Base-by-base conservation (phyloP, 2,113 vertebrate species). In the Cacatua alba region DNA sequence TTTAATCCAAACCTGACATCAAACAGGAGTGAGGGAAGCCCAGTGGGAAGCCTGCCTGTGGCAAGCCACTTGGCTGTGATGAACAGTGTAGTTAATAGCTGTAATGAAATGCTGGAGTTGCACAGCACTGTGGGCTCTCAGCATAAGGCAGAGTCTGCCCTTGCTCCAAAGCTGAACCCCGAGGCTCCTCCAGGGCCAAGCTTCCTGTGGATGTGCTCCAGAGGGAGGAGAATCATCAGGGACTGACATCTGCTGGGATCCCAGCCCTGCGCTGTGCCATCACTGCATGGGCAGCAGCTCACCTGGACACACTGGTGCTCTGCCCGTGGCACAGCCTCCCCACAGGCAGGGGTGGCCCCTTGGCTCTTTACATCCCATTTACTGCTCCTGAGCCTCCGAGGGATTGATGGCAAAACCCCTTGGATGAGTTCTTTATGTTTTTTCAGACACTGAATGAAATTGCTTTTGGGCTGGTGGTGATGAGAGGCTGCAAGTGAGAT, bases 311-410 rank as follows among this genome's bases (percentile, higher is more conserved):
- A 23, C 21, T 23, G 0, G 0, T 44, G 60, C 78, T 78, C 44
- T 9, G 2, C 1, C 29, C 29, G 17, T 16, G 68, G 44, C 72
- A 49, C 33, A 86, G 44, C 85, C 19, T 70, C 35, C 33, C 24
- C 0, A 0, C 0, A 9, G 31, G 87, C 11, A 1, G 35, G 69
- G 29, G 26, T 0, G 2, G 52, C 19, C 63, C 35, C 57, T 21
- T 1, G 2, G 76, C 64, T 74, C 31, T 2, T 57, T 1, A 0
- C n/a, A 28, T 78, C 74, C 72, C 43, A 12, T 59, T 57, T 37
- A 29, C 18, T 0, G 0, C 53, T 63, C 46, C 7, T 2, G 33
- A 88, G 31, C 37, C 60, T 59, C 55, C 0, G 0, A 82, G 39
- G 43, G 13, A 70, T 11, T 11, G 43, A 35, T 0, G 3, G 46